Conservation (phyloP, 2,797 vertebrate genomes). For the Falco biarmicus region DNA sequence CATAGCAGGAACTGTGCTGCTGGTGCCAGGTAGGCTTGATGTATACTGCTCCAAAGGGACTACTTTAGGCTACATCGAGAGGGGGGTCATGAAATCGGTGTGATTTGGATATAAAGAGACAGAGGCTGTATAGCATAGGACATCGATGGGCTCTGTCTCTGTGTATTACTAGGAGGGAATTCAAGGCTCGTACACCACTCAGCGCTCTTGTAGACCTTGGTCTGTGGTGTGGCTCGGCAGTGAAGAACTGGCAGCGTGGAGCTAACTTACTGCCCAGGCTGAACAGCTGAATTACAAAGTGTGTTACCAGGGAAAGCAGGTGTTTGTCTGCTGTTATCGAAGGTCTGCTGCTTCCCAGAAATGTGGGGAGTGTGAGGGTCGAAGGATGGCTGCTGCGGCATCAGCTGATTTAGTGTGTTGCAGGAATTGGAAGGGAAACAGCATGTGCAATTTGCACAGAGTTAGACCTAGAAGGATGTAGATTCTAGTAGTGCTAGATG, state of each 20-base stretch:
- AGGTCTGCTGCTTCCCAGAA: background rate
- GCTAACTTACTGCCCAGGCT: background rate
- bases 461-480: background rate
- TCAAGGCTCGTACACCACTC: background rate
- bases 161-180: background rate
- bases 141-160: background rate
- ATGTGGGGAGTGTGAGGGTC: rapidly evolving
- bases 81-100: background rate
- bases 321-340: background rate
- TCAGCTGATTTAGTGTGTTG: rapidly evolving
- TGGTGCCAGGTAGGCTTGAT: background rate
- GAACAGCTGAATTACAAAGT: background rate
- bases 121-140: background rate
- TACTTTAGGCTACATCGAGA: background rate
- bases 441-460: too few species aligned
- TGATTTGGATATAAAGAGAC: background rate
- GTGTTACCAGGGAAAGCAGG: background rate
- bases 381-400: too few species aligned
- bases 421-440: background rate
- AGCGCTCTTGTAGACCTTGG: background rate
- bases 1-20: background rate
- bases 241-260: rapidly evolving
- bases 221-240: background rate
- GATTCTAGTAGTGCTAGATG: background rate
- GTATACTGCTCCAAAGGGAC: background rate